phyloP scores from a whole-genome alignment of 1,140 invertebrate species.

The Drosophila bocki region DNA sequence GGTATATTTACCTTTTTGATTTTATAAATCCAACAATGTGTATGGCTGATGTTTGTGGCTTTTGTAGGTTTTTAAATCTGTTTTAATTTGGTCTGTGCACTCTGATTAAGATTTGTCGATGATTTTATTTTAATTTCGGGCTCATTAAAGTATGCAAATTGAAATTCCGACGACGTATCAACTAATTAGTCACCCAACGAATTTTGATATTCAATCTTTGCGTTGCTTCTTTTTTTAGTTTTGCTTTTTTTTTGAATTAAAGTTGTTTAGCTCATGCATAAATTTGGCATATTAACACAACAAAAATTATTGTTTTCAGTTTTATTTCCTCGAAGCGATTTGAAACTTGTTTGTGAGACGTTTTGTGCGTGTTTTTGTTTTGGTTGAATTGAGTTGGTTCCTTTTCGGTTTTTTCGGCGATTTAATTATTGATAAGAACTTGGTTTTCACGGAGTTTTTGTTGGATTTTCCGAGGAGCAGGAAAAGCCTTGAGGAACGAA shows the following conservation, averaged over 20 bases:
- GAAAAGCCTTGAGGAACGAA: slow-evolving; percentile 50
- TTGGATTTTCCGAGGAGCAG: slow-evolving; percentile 8
- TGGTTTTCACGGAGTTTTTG: slow-evolving; percentile 15
- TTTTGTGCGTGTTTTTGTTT: slow-evolving; percentile 16
- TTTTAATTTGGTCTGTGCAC: slow-evolving; percentile 24
- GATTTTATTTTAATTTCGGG: slow-evolving; percentile 58
- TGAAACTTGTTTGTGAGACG: slow-evolving; percentile 41
- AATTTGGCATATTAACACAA: slow-evolving; percentile 64
- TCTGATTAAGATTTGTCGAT: slow-evolving; percentile 58
- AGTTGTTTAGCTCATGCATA: slow-evolving; percentile 70
- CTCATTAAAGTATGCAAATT: slow-evolving; percentile 65
- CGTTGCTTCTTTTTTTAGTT: slow-evolving; percentile 15
- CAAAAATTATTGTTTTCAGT: slow-evolving; percentile 56
- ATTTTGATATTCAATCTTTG: slow-evolving; percentile 37
- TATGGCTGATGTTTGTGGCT: slow-evolving; percentile 29
- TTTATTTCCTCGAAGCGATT: slow-evolving; percentile 55
- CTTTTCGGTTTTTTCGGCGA: slow-evolving; percentile 3
- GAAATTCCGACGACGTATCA: slow-evolving; percentile 60
- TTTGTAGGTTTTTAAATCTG: slow-evolving; percentile 26
- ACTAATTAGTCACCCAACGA: slow-evolving; percentile 72
- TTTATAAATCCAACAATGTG: slow-evolving; percentile 76
- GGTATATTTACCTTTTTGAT: slow-evolving; percentile 79
- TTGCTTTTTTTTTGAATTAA: slow-evolving; percentile 56
- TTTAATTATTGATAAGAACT: slow-evolving; percentile 46
- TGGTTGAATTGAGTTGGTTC: slow-evolving; percentile 21